phyloP scores from a whole-genome alignment of 2,888 invertebrate genomes.

The Lepidocyrtoides sp. region DNA sequence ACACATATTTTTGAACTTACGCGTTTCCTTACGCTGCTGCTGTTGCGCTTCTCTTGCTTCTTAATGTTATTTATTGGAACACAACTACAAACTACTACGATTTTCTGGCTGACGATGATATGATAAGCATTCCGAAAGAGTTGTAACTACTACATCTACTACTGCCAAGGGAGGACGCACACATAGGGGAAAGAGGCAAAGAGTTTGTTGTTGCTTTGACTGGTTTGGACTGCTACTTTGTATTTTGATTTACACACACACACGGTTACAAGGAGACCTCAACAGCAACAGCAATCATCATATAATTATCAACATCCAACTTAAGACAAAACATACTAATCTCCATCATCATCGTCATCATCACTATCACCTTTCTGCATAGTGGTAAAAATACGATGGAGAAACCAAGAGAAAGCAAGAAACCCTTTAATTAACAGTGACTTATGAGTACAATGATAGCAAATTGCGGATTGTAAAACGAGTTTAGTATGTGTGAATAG shows the following conservation, averaged over 20 bases:
- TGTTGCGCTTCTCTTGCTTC: neutral
- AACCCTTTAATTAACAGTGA: neutral
- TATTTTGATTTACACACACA: constrained; percentile 10
- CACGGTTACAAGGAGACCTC: neutral
- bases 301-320: too few species aligned
- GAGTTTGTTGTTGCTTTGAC: constrained; percentile 37
- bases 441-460: neutral
- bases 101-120: constrained; percentile 24
- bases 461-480: neutral
- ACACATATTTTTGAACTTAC: constrained; percentile 32
- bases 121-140: constrained; percentile 51
- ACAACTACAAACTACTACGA: constrained; percentile 2
- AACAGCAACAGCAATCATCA: neutral
- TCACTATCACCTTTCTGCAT: neutral
- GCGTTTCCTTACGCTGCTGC: constrained; percentile 21
- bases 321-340: too few species aligned
- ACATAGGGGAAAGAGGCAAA: neutral
- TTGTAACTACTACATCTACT: neutral
- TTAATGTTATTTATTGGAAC: constrained; percentile 45
- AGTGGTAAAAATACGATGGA: neutral
- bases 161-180: too few species aligned
- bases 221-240: constrained; percentile 1
- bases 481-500: constrained; percentile 5
- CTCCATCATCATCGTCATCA: neutral
- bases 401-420: neutral